phyloP scores from a whole-genome alignment of 2,797 vertebrate genomes.

The Phrynocephalus forsythii region DNA sequence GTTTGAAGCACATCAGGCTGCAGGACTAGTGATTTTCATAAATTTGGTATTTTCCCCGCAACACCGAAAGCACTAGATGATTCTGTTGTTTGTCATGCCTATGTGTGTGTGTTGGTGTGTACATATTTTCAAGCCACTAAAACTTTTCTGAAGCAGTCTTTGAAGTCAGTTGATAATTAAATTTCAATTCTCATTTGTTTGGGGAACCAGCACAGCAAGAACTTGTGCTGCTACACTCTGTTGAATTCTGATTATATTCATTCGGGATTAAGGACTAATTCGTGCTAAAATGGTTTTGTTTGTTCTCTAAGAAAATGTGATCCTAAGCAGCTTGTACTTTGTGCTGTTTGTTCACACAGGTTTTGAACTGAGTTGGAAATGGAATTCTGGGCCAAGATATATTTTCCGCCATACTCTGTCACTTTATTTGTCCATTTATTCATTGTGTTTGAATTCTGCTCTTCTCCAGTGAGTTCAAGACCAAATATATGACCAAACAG shows the following conservation, averaged over 20 bases:
- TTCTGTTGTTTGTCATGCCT: constrained; percentile 25
- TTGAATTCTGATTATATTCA: constrained; percentile 34
- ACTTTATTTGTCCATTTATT: too few species aligned
- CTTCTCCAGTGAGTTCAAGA: too few species aligned
- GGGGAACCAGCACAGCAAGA: constrained; percentile 37
- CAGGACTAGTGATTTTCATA: constrained; percentile 47
- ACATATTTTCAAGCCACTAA: constrained; percentile 7
- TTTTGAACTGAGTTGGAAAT: constrained; percentile 17
- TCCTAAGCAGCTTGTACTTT: constrained; percentile 21
- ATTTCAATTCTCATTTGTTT: constrained; percentile 48
- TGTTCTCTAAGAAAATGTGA: constrained; percentile 35
- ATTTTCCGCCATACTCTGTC: background rate
- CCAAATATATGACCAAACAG: too few species aligned
- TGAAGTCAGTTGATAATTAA: constrained; percentile 34
- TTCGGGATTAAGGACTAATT: constrained; percentile 30
- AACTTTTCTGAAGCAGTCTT: constrained; percentile 48
- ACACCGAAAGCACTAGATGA: background rate
- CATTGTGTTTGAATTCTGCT: too few species aligned
- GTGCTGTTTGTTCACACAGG: background rate
- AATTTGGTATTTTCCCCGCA: constrained; percentile 46
- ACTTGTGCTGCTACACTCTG: constrained; percentile 15
- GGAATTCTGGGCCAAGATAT: background rate
- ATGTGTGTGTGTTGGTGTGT: background rate
- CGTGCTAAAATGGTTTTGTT: constrained; percentile 20
- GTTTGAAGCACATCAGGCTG: constrained; percentile 58